Conservation (phyloP, 2,113 vertebrate species). For the Mystacornis crossleyi region DNA sequence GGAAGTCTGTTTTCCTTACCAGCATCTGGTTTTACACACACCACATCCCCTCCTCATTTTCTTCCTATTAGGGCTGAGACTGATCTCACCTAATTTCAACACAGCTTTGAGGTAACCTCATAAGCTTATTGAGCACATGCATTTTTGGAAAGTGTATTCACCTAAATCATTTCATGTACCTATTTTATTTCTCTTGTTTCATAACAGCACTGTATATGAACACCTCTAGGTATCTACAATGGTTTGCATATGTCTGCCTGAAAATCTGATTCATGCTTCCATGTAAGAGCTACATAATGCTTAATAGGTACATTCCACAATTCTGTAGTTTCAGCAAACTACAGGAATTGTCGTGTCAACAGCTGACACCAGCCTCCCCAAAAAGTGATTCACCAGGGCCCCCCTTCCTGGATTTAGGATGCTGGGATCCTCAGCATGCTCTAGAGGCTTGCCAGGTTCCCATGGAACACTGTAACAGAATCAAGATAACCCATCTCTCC, state of each 20-base stretch:
- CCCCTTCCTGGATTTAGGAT: not conserved
- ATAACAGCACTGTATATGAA: not conserved
- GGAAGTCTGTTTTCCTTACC: not conserved
- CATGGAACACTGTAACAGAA: fast-evolving
- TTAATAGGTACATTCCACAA: not conserved
- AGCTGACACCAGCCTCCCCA: not conserved
- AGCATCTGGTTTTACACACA: not conserved
- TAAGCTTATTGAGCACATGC: not conserved
- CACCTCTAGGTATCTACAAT: not conserved
- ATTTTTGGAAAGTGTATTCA: not conserved
- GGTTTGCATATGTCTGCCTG: not conserved
- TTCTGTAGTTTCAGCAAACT: not conserved
- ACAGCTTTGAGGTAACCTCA: not conserved
- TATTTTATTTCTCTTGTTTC: not conserved
- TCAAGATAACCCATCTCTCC: not conserved
- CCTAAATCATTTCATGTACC: not conserved
- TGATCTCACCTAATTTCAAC: not conserved
- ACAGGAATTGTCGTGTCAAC: not conserved
- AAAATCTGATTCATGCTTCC: not conserved
- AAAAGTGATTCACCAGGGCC: not conserved
- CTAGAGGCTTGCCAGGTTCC: not conserved
- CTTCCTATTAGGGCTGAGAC: not conserved
- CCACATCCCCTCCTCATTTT: not conserved
- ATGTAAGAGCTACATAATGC: not conserved
- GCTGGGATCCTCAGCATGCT: not conserved